These are phyloP conservation scores for Xestobium rufovillosum DNA, from an alignment of 2,888 invertebrate genomes.

Conservation along the genomic window DNA sequence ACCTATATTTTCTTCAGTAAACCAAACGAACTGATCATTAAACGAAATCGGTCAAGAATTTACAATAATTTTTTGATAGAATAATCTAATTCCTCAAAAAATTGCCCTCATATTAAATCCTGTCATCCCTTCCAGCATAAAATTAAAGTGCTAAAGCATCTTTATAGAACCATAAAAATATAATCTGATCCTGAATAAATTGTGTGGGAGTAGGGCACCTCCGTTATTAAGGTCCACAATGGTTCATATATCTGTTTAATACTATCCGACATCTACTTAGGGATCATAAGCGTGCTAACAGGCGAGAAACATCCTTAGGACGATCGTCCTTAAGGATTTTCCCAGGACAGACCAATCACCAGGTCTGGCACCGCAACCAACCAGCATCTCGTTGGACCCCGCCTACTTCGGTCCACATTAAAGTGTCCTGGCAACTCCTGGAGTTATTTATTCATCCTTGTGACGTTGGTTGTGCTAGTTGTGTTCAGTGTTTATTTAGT, in stretches of 20 bases:
- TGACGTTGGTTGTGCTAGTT: background rate
- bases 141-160: slow-evolving; percentile 34
- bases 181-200: slow-evolving; percentile 40
- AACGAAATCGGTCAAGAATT: too few species aligned
- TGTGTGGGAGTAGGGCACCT: slow-evolving; percentile 27
- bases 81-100: background rate
- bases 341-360: slow-evolving; percentile 36
- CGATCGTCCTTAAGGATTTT: slow-evolving; percentile 21
- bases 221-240: slow-evolving; percentile 33
- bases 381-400: slow-evolving; percentile 26
- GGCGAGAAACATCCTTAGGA: slow-evolving; percentile 29
- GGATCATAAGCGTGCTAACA: slow-evolving; percentile 36
- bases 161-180: slow-evolving; percentile 38
- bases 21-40: too few species aligned
- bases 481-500: background rate
- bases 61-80: too few species aligned
- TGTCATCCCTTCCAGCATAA: slow-evolving; percentile 22
- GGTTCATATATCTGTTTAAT: slow-evolving; percentile 38
- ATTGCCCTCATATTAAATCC: slow-evolving; percentile 15
- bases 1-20: too few species aligned
- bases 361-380: slow-evolving; percentile 37
- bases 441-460: background rate
- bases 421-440: background rate
- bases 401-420: slow-evolving; percentile 21
- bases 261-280: slow-evolving; percentile 40